Conservation (phyloP, 2,797 vertebrate genomes). For the Sciaenops ocellatus region DNA sequence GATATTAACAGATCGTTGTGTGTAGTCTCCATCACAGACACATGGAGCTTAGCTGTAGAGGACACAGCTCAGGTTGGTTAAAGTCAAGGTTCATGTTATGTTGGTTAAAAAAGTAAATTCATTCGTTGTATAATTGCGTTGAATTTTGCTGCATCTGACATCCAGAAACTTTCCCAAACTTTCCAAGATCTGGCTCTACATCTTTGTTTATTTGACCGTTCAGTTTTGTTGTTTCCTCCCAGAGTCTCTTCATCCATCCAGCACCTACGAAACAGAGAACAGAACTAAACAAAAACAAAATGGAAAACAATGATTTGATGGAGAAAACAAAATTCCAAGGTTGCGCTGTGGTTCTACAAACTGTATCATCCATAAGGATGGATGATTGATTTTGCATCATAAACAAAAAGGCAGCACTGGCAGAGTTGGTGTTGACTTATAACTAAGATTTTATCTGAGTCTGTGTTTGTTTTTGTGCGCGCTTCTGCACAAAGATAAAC, state of each 20-base stretch:
- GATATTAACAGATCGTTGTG: neutral
- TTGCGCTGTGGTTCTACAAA: constrained; percentile 40
- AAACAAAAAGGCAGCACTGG: constrained; percentile 1
- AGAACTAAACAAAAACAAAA: constrained; percentile 32
- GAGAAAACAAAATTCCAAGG: constrained; percentile 60
- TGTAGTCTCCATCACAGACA: neutral
- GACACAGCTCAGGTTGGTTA: too few species aligned
- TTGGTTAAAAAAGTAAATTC: neutral
- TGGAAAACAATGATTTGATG: constrained; percentile 39
- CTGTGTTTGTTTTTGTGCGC: constrained; percentile 1
- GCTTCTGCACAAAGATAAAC: constrained; percentile 7
- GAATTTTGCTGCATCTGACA: neutral
- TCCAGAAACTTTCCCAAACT: neutral
- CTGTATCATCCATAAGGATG: constrained; percentile 28
- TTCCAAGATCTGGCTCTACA: neutral
- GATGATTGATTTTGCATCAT: constrained; percentile 51
- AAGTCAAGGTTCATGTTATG: neutral
- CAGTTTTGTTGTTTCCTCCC: constrained; percentile 25
- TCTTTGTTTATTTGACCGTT: neutral
- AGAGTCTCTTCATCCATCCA: constrained; percentile 16
- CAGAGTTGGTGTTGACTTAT: neutral
- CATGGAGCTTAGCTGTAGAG: too few species aligned
- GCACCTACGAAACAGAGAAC: constrained; percentile 7
- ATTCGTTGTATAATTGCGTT: neutral
- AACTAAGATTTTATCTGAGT: neutral